A percentile compares a stretch with the other conserved stretches of the same genome.
Conservation (phyloP, 2,888 invertebrate species). For the Dichetophora obliterata region DNA sequence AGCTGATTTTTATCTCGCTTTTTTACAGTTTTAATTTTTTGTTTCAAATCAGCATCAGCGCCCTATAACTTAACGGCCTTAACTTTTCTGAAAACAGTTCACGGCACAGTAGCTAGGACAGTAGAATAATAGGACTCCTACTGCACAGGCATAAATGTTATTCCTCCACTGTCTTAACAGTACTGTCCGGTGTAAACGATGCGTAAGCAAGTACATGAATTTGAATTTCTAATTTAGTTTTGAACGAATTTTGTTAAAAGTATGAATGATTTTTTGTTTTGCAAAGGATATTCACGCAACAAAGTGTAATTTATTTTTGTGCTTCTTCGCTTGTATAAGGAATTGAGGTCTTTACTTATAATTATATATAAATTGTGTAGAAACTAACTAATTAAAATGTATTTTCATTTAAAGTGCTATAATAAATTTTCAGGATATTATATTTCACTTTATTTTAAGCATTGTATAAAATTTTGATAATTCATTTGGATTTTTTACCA, state of each 20-base stretch:
- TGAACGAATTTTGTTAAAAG: background rate
- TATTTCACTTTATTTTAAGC: background rate
- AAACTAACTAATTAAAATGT: constrained; percentile 17
- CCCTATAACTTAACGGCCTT: no score
- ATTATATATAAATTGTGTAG: constrained; percentile 6
- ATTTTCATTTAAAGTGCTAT: constrained; percentile 22
- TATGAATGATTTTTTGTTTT: constrained; percentile 7
- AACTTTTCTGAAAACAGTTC: no score
- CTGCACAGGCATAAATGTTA: no score
- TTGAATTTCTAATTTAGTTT: no score
- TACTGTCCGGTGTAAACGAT: no score
- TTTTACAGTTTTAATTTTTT: no score
- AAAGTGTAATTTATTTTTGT: constrained; percentile 13
- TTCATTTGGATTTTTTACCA: constrained; percentile 74
- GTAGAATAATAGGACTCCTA: no score
- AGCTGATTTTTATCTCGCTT: no score
- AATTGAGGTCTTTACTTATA: constrained; percentile 35
- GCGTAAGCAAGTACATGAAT: no score
- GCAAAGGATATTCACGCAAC: constrained; percentile 19
- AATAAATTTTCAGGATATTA: constrained; percentile 9
- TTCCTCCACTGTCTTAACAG: no score
- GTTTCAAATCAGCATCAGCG: no score
- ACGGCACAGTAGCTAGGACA: no score
- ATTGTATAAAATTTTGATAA: background rate
- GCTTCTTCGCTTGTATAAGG: constrained; percentile 28